phyloP scores from a whole-genome alignment of 1,140 invertebrate genomes.

The Trichonephila clavipes region DNA sequence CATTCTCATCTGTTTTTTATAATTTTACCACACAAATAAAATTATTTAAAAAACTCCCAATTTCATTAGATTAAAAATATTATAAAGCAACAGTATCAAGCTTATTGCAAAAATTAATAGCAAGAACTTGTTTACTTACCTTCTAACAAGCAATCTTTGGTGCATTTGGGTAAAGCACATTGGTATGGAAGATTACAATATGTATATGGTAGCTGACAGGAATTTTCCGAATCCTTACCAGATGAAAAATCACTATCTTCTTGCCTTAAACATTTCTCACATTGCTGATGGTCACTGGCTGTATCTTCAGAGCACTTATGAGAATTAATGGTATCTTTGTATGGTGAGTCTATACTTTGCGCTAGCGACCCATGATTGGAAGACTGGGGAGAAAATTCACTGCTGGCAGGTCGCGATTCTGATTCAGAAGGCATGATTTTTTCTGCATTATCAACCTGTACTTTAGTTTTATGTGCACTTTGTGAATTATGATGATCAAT shows the following conservation, averaged over 20 bases:
- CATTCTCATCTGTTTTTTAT: too few species aligned
- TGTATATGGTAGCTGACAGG: constrained; percentile 52
- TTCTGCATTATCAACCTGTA: background rate
- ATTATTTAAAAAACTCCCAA: too few species aligned
- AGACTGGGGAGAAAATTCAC: constrained; percentile 66
- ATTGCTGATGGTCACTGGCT: constrained; percentile 23
- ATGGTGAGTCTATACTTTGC: constrained; percentile 35
- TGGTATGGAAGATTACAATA: constrained; percentile 73
- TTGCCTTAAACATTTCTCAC: constrained; percentile 30
- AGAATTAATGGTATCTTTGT: constrained; percentile 49
- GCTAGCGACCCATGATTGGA: constrained; percentile 53
- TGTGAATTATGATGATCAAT: constrained; percentile 37
- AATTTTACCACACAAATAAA: too few species aligned
- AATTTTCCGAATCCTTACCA: constrained; percentile 59
- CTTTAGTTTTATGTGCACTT: constrained; percentile 10
- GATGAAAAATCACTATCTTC: constrained; percentile 49
- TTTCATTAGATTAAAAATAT: too few species aligned
- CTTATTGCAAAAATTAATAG: background rate
- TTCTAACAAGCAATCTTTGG: constrained; percentile 74
- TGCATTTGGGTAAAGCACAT: constrained; percentile 74
- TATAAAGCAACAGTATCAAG: too few species aligned
- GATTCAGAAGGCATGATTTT: constrained; percentile 19
- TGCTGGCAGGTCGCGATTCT: constrained; percentile 39
- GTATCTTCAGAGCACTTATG: constrained; percentile 46
- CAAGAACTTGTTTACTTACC: constrained; percentile 19